Conservation (phyloP, 2,113 vertebrate species). For the Mus musculus region GRCm39 chr7:121937501-121938000, state of each 20-base stretch:
- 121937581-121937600: slow-evolving; percentile 72
- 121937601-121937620: slow-evolving; percentile 52
- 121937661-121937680: slow-evolving; percentile 52
- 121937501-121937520: slow-evolving; percentile 70
- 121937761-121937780: background rate
- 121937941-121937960: background rate
- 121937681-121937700: slow-evolving; percentile 47
- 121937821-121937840: background rate
- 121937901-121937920: background rate
- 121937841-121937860: background rate
- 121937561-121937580: slow-evolving; percentile 79
- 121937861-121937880: background rate
- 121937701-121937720: background rate
- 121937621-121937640: slow-evolving; percentile 7
- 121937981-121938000: background rate
- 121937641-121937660: slow-evolving; percentile 45
- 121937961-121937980: background rate
- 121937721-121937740: background rate
- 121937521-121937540: slow-evolving; percentile 72
- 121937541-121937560: slow-evolving; percentile 59
- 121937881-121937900: background rate
- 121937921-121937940: background rate
- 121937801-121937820: background rate
- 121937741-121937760: background rate
- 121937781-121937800: background rate